Evolutionary conservation across 2,113 vertebrate species (phyloP).

Genomic region (Galemys pyrenaicus): DNA sequence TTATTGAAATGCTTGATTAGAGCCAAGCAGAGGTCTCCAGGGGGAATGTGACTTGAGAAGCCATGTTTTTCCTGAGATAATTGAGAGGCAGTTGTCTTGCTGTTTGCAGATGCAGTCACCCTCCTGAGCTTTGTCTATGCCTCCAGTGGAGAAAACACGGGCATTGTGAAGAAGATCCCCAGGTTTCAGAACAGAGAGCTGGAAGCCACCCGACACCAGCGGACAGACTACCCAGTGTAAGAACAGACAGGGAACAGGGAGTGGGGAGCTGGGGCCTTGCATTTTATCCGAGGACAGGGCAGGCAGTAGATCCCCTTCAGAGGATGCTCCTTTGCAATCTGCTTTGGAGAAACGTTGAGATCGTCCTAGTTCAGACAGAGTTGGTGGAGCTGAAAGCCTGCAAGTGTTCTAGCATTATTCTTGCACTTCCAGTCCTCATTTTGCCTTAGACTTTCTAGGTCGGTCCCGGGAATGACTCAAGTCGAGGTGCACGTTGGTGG

Average conservation of each 20-base stretch:
- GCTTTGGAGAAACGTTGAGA: not conserved
- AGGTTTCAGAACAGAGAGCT: slow-evolving; percentile 90
- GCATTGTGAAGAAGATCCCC: slow-evolving; percentile 89
- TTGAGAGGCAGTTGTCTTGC: slow-evolving; percentile 58
- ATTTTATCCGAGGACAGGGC: not conserved
- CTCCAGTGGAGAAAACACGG: slow-evolving; percentile 91
- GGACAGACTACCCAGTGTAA: slow-evolving; percentile 90
- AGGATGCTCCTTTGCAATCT: not conserved
- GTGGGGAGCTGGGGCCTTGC: not conserved
- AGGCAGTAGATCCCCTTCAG: not conserved
- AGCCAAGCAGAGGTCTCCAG: not conserved
- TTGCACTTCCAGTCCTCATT: not conserved
- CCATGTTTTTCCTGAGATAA: slow-evolving; percentile 10
- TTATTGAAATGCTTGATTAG: slow-evolving; percentile 14
- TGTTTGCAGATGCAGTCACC: slow-evolving; percentile 86
- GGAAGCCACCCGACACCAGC: slow-evolving; percentile 86
- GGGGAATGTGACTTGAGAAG: not conserved
- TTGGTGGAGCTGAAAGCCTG: not conserved
- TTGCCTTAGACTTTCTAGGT: not conserved
- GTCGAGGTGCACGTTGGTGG: not conserved
- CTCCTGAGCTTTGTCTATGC: slow-evolving; percentile 91
- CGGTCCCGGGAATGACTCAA: not conserved
- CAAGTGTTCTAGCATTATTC: not conserved
- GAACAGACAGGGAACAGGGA: slow-evolving; percentile 45
- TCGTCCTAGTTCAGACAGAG: not conserved